Evolutionary conservation across 1,140 invertebrate genomes (phyloP), one percentile per base, ranked within the genome.

Genomic region (Pseudomyrmex concolor): DNA sequence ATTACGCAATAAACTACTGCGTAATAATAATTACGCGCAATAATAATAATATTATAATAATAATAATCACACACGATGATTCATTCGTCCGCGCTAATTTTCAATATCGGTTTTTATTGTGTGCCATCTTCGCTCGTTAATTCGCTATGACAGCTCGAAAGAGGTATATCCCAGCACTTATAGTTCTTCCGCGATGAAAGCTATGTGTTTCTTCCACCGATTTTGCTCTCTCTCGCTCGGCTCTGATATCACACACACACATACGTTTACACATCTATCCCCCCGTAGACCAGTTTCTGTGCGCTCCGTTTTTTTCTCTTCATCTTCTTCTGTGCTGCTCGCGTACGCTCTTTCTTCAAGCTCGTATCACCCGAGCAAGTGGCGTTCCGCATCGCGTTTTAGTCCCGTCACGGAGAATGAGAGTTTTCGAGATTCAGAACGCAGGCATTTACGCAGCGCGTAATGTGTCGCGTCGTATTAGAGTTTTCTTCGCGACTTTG

Each of bases 251-350:
- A 54, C 64, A 60, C 22, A 51, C 34, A 7, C 34, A 7, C 34
- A 25, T 25, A 25, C 25, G 2, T 25, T 34, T 34, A 7, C 34
- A 7, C 34, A 34, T 7, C 34, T 34, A 34, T 22, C 63, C 73
- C 22, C 64, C 74, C 73, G n/a, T 84, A 83, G 86, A 87, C 86
- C 81, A 87, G 80, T 89, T 78, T 51, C 68, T 84, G 67, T 84
- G 67, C 34, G 34, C 48, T 60, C 22, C 7, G 34, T 51, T 43
- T 68, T 73, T 64, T 67, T 50, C 59, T 64, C 22, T 78, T 48
- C 68, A 55, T 59, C 19, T 66, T 10, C 10, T 25, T 13, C 57
- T 22, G 9, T 9, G 12, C 45, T 10, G 67, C 25, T 19, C 71
- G 57, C n/a, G 74, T 71, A 7, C 81, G 55, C 64, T 73, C 34